phyloP scores from a whole-genome alignment of 2,797 vertebrate genomes.

The Acomys russatus region DNA sequence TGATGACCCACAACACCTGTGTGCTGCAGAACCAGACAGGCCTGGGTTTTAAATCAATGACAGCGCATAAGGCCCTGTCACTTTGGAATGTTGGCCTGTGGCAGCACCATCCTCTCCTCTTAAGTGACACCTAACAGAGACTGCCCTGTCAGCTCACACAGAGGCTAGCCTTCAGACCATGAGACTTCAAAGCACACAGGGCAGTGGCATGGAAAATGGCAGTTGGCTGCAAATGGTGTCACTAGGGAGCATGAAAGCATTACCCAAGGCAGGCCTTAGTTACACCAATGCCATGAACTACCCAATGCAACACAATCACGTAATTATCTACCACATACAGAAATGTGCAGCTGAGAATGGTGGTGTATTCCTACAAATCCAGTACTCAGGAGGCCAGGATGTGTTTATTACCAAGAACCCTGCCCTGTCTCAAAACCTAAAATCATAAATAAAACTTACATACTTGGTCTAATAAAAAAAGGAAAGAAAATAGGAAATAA shows the following conservation, averaged over 20 bases:
- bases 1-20: too few species aligned
- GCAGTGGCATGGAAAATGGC: not conserved
- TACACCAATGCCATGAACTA: too few species aligned
- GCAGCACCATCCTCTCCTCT: not conserved
- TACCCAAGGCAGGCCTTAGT: not conserved
- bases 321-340: too few species aligned
- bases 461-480: not conserved
- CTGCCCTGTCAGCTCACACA: not conserved
- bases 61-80: too few species aligned
- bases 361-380: too few species aligned
- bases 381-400: not conserved
- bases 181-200: not conserved
- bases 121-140: not conserved
- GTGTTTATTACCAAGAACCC: not conserved
- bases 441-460: not conserved
- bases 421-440: not conserved
- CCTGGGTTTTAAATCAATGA: not conserved
- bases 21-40: not conserved
- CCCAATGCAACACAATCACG: not conserved
- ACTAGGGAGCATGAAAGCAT: not conserved
- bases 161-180: not conserved
- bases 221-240: too few species aligned
- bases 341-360: not conserved
- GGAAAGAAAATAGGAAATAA: not conserved
- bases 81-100: not conserved